Evolutionary conservation across 2,113 vertebrate species (phyloP).

Genomic region (Clupea harengus): DNA sequence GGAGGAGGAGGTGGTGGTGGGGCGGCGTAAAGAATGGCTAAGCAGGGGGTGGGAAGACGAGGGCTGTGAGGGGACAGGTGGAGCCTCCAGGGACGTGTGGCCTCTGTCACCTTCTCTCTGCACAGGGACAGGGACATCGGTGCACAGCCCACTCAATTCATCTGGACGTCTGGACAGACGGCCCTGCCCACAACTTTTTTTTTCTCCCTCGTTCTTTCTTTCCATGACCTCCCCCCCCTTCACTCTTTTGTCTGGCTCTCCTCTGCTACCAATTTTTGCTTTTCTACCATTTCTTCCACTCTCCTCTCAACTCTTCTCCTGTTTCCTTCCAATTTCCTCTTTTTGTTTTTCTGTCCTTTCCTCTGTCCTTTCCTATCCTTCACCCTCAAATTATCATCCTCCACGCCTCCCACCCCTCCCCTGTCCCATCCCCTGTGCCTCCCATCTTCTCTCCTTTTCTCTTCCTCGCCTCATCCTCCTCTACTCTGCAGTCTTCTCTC

Average conservation of each 20-base stretch:
- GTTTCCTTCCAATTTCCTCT: neutral
- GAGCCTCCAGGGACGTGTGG: constrained; percentile 16
- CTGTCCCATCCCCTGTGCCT: neutral
- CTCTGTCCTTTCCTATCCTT: neutral
- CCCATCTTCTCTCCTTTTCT: neutral
- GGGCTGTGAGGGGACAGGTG: neutral
- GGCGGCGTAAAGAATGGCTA: neutral
- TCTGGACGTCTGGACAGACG: neutral
- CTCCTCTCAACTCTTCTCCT: neutral
- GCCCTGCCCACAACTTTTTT: neutral
- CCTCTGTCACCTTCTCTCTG: constrained; percentile 34
- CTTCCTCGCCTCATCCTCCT: neutral
- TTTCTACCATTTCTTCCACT: neutral
- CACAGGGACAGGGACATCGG: neutral
- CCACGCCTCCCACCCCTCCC: neutral
- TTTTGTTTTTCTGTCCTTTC: neutral
- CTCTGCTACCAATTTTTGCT: neutral
- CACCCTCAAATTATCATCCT: constrained; percentile 1
- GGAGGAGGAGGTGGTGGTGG: neutral
- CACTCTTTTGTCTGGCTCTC: neutral
- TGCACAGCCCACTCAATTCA: neutral
- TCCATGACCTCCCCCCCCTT: neutral
- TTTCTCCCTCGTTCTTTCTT: neutral
- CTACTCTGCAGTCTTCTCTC: neutral
- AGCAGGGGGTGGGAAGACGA: neutral